Evolutionary conservation across 1,140 invertebrate species (phyloP), one percentile per base, ranked within the genome.

Genomic region (Drosophila mauritiana): DNA sequence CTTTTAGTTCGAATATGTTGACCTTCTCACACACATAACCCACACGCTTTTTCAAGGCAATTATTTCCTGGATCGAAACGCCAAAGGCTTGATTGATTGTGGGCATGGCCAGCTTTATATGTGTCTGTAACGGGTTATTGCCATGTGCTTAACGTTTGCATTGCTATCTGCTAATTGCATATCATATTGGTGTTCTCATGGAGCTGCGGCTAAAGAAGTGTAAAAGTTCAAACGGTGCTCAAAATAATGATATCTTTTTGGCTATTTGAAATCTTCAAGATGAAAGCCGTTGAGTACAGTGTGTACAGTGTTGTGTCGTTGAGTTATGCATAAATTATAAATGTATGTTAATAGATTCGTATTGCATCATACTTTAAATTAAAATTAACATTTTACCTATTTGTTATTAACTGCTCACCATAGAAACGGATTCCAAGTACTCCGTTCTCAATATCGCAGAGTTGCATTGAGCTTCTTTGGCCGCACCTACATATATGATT

Each of bases 31-130:
- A 4, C 11, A 64, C 61, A 61, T 10, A 48, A 22, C 27, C 5
- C 31, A 45, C 25, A 53, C 36, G 39, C 43, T 43, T 34, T 31
- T 22, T 15, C 27, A 20, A 20, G 22, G 22, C 20, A 31, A 17
- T 27, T 40, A 22, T n/a, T 25, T 27, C 52, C 36, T 43, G 53
- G 52, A 75, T 39, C 36, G 34, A 48, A 58, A 20, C 20, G 11
- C n/a, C 17, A 68, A 61, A 53, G 64, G 61, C 61, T 80, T 69
- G 6, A 72, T 73, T 78, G 42, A 70, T 56, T 58, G 42, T 61
- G 52, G 64, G 63, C 70, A 48, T 52, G 57, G 56, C 57, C 55
- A 40, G 61, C 72, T 80, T 51, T 78, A 54, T 36, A 86, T 74
- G 78, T 72, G 67, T 22, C 10, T 42, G 46, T 27, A 17, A 12